phyloP scores from a whole-genome alignment of 2,888 invertebrate genomes.

The Parochlus steinenii region DNA sequence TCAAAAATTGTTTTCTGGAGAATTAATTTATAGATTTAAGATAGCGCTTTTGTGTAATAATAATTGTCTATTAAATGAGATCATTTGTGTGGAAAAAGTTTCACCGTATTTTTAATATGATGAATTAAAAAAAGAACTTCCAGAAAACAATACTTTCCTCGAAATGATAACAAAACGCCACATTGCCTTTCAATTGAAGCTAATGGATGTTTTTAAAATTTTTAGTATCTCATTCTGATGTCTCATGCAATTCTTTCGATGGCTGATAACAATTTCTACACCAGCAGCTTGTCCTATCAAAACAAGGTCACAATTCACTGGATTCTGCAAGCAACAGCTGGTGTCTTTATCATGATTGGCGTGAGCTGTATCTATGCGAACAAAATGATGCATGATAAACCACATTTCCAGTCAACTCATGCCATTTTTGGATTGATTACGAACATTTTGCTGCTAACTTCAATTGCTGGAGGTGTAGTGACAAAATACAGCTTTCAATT shows the following conservation, averaged over 20 bases:
- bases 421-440: slow-evolving; percentile 23
- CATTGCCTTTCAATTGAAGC: too few species aligned
- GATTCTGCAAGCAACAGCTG: slow-evolving; percentile 20
- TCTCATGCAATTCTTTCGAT: slow-evolving; percentile 23
- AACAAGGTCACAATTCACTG: slow-evolving; percentile 22
- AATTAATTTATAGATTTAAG: too few species aligned
- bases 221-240: slow-evolving; percentile 26
- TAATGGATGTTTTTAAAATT: too few species aligned
- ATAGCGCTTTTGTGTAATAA: too few species aligned
- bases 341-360: slow-evolving; percentile 18
- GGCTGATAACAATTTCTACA: slow-evolving; percentile 22
- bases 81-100: too few species aligned
- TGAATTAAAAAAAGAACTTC: too few species aligned
- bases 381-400: slow-evolving; percentile 21
- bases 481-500: slow-evolving; percentile 21
- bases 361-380: slow-evolving; percentile 21
- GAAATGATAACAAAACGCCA: too few species aligned
- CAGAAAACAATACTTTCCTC: too few species aligned
- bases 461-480: slow-evolving; percentile 21
- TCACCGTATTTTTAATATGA: too few species aligned
- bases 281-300: slow-evolving; percentile 15
- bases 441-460: slow-evolving; percentile 18
- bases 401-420: slow-evolving; percentile 25
- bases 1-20: too few species aligned
- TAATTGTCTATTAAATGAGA: too few species aligned